Conservation (phyloP, 2,797 vertebrate genomes). For the Novumbra hubbsi region DNA sequence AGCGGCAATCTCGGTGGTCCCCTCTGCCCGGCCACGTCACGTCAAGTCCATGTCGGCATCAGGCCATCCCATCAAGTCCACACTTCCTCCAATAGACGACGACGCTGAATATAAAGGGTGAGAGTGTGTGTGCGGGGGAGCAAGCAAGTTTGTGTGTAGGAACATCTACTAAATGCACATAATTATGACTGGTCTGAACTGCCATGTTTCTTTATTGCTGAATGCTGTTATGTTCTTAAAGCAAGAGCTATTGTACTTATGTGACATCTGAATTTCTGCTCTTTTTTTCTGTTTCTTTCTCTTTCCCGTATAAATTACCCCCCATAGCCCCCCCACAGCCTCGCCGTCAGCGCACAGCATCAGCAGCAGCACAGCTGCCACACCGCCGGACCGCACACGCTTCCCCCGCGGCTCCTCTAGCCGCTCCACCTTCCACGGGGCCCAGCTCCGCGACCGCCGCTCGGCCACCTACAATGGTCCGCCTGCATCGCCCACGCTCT, state of each 20-base stretch:
- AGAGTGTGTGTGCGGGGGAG: conserved; percentile 26
- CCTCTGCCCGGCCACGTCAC: conserved; percentile 89
- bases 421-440: conserved; percentile 96
- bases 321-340: conserved; percentile 32
- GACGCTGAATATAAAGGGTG: conserved; percentile 92
- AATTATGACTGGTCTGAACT: not conserved
- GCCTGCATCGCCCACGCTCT: conserved; percentile 88
- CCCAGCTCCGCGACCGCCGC: conserved; percentile 93
- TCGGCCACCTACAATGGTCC: conserved; percentile 95
- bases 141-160: no score
- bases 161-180: no score
- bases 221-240: not conserved
- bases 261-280: not conserved
- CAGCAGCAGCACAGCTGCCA: conserved; percentile 67
- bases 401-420: conserved; percentile 96
- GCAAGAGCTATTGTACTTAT: not conserved
- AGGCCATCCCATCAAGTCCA: conserved; percentile 92
- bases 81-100: conserved; percentile 95
- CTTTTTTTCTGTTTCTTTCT: not conserved
- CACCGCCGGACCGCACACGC: conserved; percentile 90
- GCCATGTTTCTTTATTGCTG: not conserved
- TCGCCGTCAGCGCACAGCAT: conserved; percentile 97
- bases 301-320: not conserved
- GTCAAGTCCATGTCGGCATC: conserved; percentile 98
- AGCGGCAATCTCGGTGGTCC: conserved; percentile 67